Evolutionary conservation across 2,113 vertebrate genomes (phyloP).

Genomic region (Aphyosemion australe): DNA sequence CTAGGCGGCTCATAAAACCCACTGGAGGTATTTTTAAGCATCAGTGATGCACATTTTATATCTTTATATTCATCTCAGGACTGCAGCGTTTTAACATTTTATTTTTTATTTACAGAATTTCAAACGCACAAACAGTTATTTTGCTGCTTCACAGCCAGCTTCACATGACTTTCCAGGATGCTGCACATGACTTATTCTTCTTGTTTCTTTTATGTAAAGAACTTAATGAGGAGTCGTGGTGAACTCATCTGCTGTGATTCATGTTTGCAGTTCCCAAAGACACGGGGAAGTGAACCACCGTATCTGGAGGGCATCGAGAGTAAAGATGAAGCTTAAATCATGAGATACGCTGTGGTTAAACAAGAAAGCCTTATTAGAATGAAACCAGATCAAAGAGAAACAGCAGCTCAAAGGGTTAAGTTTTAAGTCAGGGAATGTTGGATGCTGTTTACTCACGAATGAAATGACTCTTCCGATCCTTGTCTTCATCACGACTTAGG

Average conservation of each 20-base stretch:
- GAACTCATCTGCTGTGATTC: not conserved
- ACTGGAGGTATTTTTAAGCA: slow-evolving; percentile 60
- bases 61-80: not conserved
- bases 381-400: not conserved
- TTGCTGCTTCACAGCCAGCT: not conserved
- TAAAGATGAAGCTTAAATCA: not conserved
- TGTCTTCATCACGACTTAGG: slow-evolving; percentile 31
- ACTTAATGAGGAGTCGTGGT: slow-evolving; percentile 10
- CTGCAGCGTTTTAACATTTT: not conserved
- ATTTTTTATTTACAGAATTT: not conserved
- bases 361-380: not conserved
- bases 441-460: slow-evolving; percentile 10
- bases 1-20: slow-evolving; percentile 50
- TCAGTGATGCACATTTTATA: slow-evolving; percentile 6
- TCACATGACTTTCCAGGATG: not conserved
- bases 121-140: not conserved
- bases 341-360: not conserved
- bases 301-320: slow-evolving; percentile 1
- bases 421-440: not conserved
- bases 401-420: not conserved
- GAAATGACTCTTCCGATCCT: slow-evolving; percentile 4
- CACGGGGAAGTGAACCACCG: not conserved
- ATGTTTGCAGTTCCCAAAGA: slow-evolving; percentile 5
- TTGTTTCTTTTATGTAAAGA: slow-evolving; percentile 1
- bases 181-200: not conserved